Conservation (phyloP, 2,113 vertebrate species). For the Psephotus haematonotus region DNA sequence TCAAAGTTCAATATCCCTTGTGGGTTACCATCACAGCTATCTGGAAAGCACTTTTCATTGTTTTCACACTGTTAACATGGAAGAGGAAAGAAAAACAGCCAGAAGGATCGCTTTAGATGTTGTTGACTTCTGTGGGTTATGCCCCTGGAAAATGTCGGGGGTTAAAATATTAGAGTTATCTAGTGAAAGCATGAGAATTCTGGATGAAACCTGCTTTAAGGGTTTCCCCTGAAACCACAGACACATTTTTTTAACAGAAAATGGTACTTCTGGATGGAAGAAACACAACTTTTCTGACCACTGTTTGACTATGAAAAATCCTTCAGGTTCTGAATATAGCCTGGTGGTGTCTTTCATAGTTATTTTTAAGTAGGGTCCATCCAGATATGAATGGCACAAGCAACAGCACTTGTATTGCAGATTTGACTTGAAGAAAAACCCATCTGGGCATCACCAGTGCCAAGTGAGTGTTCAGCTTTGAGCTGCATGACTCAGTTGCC, state of each 20-base stretch:
- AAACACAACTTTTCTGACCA: neutral
- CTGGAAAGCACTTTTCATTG: neutral
- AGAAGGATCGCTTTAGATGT: neutral
- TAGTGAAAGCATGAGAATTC: neutral
- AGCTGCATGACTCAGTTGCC: neutral
- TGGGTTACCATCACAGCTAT: neutral
- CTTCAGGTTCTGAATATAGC: neutral
- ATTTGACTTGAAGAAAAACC: neutral
- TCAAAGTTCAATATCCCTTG: neutral
- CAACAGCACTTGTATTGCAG: neutral
- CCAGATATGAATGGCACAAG: neutral
- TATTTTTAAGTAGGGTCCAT: neutral
- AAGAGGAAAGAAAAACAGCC: neutral
- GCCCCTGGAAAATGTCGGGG: neutral
- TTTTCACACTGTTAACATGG: neutral
- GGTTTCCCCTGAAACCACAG: neutral
- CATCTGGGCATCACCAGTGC: neutral
- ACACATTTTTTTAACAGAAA: neutral
- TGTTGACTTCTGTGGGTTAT: neutral
- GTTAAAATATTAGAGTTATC: neutral
- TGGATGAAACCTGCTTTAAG: neutral
- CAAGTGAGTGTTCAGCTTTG: neutral
- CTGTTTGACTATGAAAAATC: neutral
- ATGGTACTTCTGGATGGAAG: neutral
- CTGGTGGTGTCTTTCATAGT: neutral